These are phyloP conservation scores for Drosophila eohydei DNA, from an alignment of 2,888 invertebrate species.

Conservation along the genomic window DNA sequence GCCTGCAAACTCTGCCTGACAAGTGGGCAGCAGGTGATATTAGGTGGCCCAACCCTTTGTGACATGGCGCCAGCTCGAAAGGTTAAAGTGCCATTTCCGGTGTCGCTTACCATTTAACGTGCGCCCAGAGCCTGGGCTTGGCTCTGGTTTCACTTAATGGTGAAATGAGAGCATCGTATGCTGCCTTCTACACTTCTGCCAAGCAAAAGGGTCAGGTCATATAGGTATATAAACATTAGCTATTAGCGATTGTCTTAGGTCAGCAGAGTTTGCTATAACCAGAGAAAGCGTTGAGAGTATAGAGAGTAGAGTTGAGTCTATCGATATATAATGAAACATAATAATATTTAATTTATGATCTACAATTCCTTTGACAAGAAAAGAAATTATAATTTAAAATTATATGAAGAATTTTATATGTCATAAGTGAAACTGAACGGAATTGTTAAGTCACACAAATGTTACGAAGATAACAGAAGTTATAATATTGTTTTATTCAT, in stretches of 20 bases:
- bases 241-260: slow-evolving; percentile 35
- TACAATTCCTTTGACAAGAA: not conserved
- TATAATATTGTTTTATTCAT: slow-evolving; percentile 2
- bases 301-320: not conserved
- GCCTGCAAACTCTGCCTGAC: slow-evolving; percentile 1
- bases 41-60: slow-evolving; percentile 52
- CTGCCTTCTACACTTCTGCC: slow-evolving; percentile 25
- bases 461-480: slow-evolving; percentile 5
- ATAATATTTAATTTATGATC: not conserved
- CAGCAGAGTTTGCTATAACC: not conserved
- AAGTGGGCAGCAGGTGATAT: slow-evolving; percentile 30
- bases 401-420: not conserved
- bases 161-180: slow-evolving; percentile 40
- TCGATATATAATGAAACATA: not conserved
- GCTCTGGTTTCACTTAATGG: slow-evolving; percentile 31
- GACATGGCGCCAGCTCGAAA: slow-evolving; percentile 42
- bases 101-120: slow-evolving; percentile 40
- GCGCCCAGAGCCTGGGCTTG: slow-evolving; percentile 50
- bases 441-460: slow-evolving; percentile 4
- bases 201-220: slow-evolving; percentile 6
- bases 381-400: not conserved
- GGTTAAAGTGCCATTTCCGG: slow-evolving; percentile 70
- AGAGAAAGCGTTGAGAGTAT: not conserved
- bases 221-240: not conserved
- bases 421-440: not conserved